These are phyloP conservation scores for Carassius auratus DNA, from an alignment of 2,113 vertebrate genomes.

Conservation along the genomic window DNA sequence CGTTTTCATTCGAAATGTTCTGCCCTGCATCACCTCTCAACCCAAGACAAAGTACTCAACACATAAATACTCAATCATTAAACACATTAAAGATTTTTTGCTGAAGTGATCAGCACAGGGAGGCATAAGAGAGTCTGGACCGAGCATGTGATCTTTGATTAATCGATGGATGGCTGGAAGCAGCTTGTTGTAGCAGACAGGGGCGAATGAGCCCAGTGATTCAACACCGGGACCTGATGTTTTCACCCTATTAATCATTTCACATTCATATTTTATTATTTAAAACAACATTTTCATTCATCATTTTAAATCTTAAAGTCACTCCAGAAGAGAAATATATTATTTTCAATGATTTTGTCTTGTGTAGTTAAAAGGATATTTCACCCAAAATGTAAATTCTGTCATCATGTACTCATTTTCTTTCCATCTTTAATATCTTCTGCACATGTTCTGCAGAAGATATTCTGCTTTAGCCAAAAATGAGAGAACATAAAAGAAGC, in stretches of 20 bases:
- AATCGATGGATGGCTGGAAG: slow-evolving; percentile 63
- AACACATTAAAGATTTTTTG: slow-evolving; percentile 30
- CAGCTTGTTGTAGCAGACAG: slow-evolving; percentile 53
- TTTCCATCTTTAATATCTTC: too few species aligned
- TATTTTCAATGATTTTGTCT: not conserved
- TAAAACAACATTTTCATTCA: not conserved
- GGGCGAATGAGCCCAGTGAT: slow-evolving; percentile 51
- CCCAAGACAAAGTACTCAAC: not conserved
- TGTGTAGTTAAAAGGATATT: not conserved
- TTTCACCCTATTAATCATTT: slow-evolving; percentile 15
- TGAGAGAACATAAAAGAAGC: not conserved
- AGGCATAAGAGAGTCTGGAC: slow-evolving; percentile 38
- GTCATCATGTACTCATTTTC: too few species aligned
- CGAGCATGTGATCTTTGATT: slow-evolving; percentile 64
- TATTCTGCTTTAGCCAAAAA: too few species aligned
- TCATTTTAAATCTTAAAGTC: not conserved
- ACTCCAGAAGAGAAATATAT: not conserved
- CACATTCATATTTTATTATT: not conserved
- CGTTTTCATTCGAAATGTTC: not conserved
- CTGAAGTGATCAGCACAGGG: slow-evolving; percentile 3
- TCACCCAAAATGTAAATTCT: not conserved
- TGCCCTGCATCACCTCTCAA: not conserved
- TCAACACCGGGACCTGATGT: not conserved
- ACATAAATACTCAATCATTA: not conserved
- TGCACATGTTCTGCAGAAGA: not conserved